These are phyloP conservation scores for Mongoloraphidia duomilia DNA, from an alignment of 2,888 invertebrate species.

Conservation along the genomic window DNA sequence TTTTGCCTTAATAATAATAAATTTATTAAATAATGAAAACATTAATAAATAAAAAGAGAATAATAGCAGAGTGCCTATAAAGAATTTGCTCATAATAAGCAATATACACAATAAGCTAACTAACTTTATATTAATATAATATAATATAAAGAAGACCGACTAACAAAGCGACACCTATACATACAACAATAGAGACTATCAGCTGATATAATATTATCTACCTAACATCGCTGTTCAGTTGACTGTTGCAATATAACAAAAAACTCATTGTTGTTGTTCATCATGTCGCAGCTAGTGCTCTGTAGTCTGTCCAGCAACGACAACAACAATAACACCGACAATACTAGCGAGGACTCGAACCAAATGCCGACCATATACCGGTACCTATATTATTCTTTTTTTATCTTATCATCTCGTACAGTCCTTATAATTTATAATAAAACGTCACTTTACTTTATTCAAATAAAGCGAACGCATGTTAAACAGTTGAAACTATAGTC, in stretches of 20 bases:
- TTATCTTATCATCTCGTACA: too few species aligned
- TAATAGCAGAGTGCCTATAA: constrained; percentile 2
- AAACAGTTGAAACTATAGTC: too few species aligned
- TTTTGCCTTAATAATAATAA: not conserved
- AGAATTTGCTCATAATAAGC: not conserved
- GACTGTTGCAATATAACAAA: too few species aligned
- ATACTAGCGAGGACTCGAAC: constrained; percentile 75
- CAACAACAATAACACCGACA: constrained; percentile 60
- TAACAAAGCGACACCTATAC: not conserved
- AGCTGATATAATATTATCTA: too few species aligned
- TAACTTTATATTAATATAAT: not conserved
- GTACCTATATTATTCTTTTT: constrained; percentile 31
- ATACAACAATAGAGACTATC: too few species aligned
- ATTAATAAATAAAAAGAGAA: not conserved
- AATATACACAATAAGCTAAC: not conserved
- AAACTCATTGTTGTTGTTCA: constrained; percentile 12
- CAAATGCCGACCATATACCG: constrained; percentile 80
- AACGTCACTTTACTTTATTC: too few species aligned
- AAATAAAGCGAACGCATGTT: too few species aligned
- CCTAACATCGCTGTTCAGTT: too few species aligned
- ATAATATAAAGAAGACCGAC: not conserved
- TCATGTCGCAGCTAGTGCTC: constrained; percentile 61
- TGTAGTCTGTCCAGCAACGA: constrained; percentile 44
- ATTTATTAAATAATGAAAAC: not conserved
- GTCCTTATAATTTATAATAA: too few species aligned